Conservation (phyloP, 2,797 vertebrate genomes). For the Alexandromys oeconomus region DNA sequence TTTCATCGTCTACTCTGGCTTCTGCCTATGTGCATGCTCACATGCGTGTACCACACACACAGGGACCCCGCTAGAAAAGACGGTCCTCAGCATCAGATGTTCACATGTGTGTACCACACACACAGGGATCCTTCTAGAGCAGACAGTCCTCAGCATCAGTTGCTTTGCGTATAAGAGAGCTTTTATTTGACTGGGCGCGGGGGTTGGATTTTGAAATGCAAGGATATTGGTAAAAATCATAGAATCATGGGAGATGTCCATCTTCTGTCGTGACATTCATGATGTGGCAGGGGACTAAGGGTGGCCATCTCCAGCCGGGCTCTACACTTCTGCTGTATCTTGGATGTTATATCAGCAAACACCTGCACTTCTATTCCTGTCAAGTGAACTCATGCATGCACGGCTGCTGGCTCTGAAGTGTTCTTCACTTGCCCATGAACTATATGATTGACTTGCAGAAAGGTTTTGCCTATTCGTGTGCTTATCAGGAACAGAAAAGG, state of each 20-base stretch:
- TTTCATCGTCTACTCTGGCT: neutral
- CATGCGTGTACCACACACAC: neutral
- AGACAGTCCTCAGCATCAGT: neutral
- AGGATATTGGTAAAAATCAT: neutral
- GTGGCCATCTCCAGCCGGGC: neutral
- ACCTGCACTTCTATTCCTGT: neutral
- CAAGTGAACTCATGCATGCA: neutral
- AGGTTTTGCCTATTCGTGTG: neutral
- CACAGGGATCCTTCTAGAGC: neutral
- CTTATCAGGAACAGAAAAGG: neutral
- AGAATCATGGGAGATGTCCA: neutral
- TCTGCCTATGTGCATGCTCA: neutral
- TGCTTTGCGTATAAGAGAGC: neutral
- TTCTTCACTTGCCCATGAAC: neutral
- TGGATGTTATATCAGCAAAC: neutral
- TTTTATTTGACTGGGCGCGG: neutral
- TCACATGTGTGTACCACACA: too few relatives aligned
- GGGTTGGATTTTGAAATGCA: neutral
- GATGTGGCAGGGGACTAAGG: neutral
- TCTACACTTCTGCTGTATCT: neutral
- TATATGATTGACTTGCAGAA: neutral
- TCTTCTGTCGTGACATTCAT: neutral
- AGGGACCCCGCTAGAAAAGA: neutral
- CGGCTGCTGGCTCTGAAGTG: neutral
- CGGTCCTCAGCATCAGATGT: neutral